Evolutionary conservation across 2,797 vertebrate species (phyloP).

Genomic region (Gallirallus australis): DNA sequence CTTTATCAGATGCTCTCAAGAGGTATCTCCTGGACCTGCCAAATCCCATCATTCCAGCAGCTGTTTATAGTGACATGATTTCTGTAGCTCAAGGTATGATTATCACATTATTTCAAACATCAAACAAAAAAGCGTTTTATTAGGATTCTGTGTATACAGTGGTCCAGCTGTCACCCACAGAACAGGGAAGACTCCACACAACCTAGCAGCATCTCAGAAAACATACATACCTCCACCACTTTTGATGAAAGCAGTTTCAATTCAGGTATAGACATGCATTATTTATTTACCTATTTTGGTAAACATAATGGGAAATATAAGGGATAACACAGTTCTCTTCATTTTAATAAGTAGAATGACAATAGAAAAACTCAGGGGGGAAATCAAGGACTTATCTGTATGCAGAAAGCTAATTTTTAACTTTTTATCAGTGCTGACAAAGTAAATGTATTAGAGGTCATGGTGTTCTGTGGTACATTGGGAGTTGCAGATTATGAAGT

Average conservation of each 20-base stretch:
- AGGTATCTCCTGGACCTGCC: slow-evolving; percentile 94
- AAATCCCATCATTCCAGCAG: slow-evolving; percentile 89
- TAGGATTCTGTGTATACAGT: not conserved
- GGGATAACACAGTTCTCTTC: not conserved
- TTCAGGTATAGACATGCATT: not conserved
- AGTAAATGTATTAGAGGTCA: slow-evolving; percentile 69
- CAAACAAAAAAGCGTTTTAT: not conserved
- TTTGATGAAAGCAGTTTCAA: not conserved
- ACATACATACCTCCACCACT: not conserved
- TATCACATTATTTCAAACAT: not conserved
- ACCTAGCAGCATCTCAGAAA: not conserved
- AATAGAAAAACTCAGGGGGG: not conserved
- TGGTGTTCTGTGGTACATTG: slow-evolving; percentile 11
- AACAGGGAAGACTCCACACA: not conserved
- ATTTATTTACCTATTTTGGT: not conserved
- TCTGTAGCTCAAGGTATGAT: slow-evolving; percentile 89
- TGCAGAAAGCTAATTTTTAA: slow-evolving; percentile 75
- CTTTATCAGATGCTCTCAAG: slow-evolving; percentile 89
- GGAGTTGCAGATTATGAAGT: slow-evolving; percentile 26
- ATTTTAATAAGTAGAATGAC: not conserved
- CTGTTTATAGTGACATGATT: slow-evolving; percentile 88
- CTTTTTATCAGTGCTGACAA: slow-evolving; percentile 72
- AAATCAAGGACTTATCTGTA: slow-evolving; percentile 63
- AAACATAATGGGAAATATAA: not conserved
- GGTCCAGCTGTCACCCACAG: not conserved